Evolutionary conservation across 2,113 vertebrate species (phyloP).

Genomic region (Onychorhynchus coronatus): DNA sequence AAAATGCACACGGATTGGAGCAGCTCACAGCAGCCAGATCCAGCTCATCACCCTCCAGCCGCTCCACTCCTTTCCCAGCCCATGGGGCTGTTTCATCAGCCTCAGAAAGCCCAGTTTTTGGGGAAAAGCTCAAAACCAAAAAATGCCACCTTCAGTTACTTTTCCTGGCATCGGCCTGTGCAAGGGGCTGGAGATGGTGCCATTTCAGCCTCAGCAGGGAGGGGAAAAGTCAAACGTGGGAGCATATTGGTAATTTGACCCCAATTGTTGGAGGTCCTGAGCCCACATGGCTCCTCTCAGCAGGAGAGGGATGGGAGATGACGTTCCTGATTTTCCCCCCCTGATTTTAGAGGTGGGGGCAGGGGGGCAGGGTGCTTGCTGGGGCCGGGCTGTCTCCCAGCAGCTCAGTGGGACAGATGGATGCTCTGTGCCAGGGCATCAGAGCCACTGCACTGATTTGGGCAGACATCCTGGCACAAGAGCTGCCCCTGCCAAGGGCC

Average conservation of each 20-base stretch:
- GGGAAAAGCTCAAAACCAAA: background rate
- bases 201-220: background rate
- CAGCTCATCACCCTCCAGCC: fast-evolving
- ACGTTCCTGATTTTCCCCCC: fast-evolving
- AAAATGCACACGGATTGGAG: background rate
- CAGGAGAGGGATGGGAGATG: background rate
- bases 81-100: background rate
- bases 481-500: background rate
- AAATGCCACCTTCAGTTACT: fast-evolving
- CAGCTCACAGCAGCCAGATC: fast-evolving
- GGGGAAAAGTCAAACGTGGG: background rate
- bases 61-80: background rate
- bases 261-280: background rate
- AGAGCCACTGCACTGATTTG: background rate
- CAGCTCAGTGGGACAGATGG: background rate
- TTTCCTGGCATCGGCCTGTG: background rate
- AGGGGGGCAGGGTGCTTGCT: fast-evolving
- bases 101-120: fast-evolving
- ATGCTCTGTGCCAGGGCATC: background rate
- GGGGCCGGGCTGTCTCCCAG: background rate
- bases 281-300: background rate
- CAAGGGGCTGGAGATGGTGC: background rate
- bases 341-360: fast-evolving
- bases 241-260: background rate
- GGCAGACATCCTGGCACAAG: background rate